Evolutionary conservation across 1,140 invertebrate genomes (phyloP).

Genomic region (Apis dorsata): DNA sequence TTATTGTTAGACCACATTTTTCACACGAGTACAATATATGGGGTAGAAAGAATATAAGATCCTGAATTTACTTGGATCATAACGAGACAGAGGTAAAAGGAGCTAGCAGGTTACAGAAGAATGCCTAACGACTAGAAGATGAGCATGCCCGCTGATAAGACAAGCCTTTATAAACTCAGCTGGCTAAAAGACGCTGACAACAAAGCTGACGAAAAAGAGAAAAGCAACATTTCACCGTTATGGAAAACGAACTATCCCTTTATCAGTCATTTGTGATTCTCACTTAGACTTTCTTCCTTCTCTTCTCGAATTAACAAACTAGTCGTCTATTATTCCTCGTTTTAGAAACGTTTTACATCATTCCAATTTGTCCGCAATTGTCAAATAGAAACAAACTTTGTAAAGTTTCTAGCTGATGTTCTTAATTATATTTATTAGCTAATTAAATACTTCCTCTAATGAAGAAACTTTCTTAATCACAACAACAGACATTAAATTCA

Average conservation of each 20-base stretch:
- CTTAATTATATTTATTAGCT: neutral
- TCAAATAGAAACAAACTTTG: slow-evolving; percentile 24
- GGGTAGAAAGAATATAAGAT: neutral
- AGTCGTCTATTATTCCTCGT: neutral
- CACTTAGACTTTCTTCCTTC: slow-evolving; percentile 7
- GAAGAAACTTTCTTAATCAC: slow-evolving; percentile 23
- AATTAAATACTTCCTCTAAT: neutral
- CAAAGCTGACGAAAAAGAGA: slow-evolving; percentile 43
- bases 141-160: slow-evolving; percentile 65
- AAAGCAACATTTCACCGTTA: slow-evolving; percentile 2
- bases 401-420: neutral
- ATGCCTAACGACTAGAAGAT: slow-evolving; percentile 69
- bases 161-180: slow-evolving; percentile 52
- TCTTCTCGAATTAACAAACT: neutral
- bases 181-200: slow-evolving; percentile 45
- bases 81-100: slow-evolving; percentile 10
- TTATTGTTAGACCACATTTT: neutral
- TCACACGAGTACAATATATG: too few relatives aligned
- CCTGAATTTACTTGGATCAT: neutral
- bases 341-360: neutral
- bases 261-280: slow-evolving; percentile 70
- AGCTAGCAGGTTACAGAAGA: slow-evolving; percentile 49
- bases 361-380: neutral
- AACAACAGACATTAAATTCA: slow-evolving; percentile 28
- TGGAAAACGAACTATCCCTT: slow-evolving; percentile 21